Conservation (phyloP, 2,113 vertebrate species). For the Acinonyx jubatus region DNA sequence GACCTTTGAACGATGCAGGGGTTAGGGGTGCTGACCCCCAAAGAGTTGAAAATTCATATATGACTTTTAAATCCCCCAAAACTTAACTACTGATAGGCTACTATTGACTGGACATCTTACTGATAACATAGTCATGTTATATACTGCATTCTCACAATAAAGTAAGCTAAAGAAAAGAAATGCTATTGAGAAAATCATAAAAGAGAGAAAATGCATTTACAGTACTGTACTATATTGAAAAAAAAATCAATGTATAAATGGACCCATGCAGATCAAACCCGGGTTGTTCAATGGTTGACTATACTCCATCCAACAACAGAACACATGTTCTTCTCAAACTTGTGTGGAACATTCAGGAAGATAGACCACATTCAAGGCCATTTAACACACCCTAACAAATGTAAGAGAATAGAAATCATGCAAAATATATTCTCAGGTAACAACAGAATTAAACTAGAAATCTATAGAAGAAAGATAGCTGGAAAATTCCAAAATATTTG, state of each 20-base stretch:
- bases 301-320: neutral
- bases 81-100: too few species aligned
- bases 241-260: neutral
- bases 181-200: neutral
- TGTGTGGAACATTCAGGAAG: neutral
- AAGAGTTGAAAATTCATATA: too few species aligned
- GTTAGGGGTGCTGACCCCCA: too few species aligned
- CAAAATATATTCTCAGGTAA: neutral
- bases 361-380: neutral
- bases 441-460: neutral
- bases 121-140: too few species aligned
- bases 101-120: too few species aligned
- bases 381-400: neutral
- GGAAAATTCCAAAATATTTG: neutral
- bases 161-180: neutral
- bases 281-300: neutral
- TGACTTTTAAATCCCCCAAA: too few species aligned
- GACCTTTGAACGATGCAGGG: too few species aligned
- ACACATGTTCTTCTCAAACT: neutral
- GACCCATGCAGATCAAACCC: neutral
- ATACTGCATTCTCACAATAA: too few species aligned
- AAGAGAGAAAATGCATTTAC: neutral
- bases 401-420: neutral
- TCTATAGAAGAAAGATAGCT: neutral
- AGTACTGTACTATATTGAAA: neutral